Percentiles rank a stretch among this genome's conserved stretches.
These are phyloP conservation scores for Neoarius graeffei DNA, from an alignment of 2,113 vertebrate species.

Conservation along the genomic window DNA sequence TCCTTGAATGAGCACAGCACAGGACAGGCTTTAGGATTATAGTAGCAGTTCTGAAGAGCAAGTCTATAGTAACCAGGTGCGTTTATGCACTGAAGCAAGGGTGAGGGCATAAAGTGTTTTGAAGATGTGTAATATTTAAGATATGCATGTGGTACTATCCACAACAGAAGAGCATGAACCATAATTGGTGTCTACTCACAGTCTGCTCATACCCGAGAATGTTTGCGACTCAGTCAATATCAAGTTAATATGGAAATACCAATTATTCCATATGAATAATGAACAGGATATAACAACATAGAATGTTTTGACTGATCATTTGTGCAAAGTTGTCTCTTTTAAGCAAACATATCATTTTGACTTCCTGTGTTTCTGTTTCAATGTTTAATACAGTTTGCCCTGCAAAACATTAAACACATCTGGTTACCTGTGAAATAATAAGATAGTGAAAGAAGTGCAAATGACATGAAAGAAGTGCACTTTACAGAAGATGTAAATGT, in stretches of 20 bases:
- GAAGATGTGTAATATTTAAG: not conserved
- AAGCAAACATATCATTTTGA: not conserved
- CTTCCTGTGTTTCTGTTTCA: not conserved
- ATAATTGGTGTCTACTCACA: not conserved
- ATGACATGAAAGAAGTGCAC: not conserved
- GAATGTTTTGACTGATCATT: not conserved
- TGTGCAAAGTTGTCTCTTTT: not conserved
- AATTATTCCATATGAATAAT: not conserved
- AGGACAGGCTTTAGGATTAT: not conserved
- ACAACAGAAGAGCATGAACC: not conserved
- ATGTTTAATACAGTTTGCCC: too few species aligned
- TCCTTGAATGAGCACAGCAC: not conserved
- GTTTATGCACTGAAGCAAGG: not conserved
- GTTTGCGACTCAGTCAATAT: not conserved
- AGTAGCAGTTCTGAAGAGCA: not conserved
- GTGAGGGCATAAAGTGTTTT: not conserved
- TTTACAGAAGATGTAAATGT: slow-evolving; percentile 49
- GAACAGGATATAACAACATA: not conserved
- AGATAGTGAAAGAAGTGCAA: not conserved
- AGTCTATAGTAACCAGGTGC: not conserved
- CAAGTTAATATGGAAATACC: not conserved
- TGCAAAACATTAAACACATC: slow-evolving; percentile 68
- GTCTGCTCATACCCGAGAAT: not conserved
- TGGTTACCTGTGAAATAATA: not conserved
- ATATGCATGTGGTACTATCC: not conserved